These are phyloP conservation scores for Meandrusa payeni DNA, from an alignment of 2,888 invertebrate genomes.

Conservation along the genomic window DNA sequence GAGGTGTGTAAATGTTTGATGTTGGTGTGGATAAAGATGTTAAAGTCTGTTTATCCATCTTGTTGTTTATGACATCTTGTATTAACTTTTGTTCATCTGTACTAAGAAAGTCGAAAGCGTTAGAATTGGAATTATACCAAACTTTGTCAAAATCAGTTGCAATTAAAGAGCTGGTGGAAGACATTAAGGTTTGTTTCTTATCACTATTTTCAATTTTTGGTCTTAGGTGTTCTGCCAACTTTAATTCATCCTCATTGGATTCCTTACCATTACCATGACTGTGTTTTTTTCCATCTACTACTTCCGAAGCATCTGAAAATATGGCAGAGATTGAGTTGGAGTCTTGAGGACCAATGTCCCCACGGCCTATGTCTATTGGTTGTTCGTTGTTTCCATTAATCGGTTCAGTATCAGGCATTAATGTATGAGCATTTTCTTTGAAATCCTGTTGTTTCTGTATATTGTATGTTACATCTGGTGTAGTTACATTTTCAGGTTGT, in stretches of 20 bases:
- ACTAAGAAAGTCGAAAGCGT: constrained; percentile 1
- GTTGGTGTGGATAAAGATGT: not conserved
- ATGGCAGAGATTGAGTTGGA: no score
- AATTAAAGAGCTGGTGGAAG: no score
- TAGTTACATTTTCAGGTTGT: constrained; percentile 1
- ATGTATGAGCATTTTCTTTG: not conserved
- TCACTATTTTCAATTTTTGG: not conserved
- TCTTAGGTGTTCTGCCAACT: not conserved
- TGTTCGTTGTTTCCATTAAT: constrained; percentile 14
- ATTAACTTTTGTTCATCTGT: constrained; percentile 6
- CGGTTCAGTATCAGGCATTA: constrained; percentile 14
- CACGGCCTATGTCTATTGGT: constrained; percentile 40
- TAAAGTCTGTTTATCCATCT: not conserved
- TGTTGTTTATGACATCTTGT: not conserved
- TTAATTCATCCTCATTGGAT: constrained; percentile 1
- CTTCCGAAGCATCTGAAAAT: no score
- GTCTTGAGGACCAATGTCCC: constrained; percentile 48
- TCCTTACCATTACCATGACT: no score
- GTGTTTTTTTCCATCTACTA: no score
- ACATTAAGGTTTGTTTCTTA: no score
- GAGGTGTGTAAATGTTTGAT: not conserved
- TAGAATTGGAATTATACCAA: not conserved
- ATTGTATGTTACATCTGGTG: not conserved
- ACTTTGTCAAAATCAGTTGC: no score
- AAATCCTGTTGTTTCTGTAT: not conserved